These are phyloP conservation scores for Tribolium madens DNA, from an alignment of 1,140 invertebrate genomes.

Conservation along the genomic window DNA sequence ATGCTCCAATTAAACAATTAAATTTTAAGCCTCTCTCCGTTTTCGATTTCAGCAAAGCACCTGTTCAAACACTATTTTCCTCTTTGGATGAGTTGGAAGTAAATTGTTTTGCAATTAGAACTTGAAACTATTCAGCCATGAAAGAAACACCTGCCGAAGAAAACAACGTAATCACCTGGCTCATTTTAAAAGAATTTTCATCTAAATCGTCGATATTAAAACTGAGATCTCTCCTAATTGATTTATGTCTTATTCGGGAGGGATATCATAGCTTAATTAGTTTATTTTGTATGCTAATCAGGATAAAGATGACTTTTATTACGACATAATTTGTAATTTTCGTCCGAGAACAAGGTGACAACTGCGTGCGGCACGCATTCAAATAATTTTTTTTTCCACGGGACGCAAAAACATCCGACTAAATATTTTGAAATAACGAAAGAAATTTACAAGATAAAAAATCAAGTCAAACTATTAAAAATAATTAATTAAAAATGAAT, in stretches of 20 bases:
- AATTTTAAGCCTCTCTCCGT: conserved; percentile 12
- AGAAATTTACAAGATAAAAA: conserved; percentile 23
- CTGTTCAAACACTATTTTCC: conserved; percentile 26
- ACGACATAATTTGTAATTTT: conserved; percentile 37
- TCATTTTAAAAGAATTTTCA: conserved; percentile 34
- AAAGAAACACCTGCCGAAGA: conserved; percentile 26
- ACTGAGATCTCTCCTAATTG: conserved; percentile 24
- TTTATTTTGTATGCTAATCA: conserved; percentile 38
- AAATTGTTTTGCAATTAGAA: conserved; percentile 41
- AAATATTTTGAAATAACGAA: conserved; percentile 32
- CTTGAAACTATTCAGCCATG: conserved; percentile 19
- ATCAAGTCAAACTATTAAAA: background rate
- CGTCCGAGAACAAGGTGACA: conserved; percentile 34
- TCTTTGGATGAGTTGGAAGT: background rate
- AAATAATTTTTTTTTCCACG: conserved; percentile 19
- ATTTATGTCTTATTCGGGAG: conserved; percentile 33
- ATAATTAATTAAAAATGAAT: conserved; percentile 29
- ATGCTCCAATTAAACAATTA: conserved; percentile 35
- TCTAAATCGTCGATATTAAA: conserved; percentile 31
- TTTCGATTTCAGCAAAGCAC: conserved; percentile 1
- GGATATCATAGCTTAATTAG: conserved; percentile 23
- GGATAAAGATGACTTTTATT: conserved; percentile 38
- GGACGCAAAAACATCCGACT: background rate
- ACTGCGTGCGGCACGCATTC: conserved; percentile 33
- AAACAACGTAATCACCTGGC: conserved; percentile 35